A percentile compares a stretch with the other conserved stretches of the same genome.
These are phyloP conservation scores for Eustalomyia histrio DNA, from an alignment of 2,888 invertebrate genomes.

Conservation along the genomic window DNA sequence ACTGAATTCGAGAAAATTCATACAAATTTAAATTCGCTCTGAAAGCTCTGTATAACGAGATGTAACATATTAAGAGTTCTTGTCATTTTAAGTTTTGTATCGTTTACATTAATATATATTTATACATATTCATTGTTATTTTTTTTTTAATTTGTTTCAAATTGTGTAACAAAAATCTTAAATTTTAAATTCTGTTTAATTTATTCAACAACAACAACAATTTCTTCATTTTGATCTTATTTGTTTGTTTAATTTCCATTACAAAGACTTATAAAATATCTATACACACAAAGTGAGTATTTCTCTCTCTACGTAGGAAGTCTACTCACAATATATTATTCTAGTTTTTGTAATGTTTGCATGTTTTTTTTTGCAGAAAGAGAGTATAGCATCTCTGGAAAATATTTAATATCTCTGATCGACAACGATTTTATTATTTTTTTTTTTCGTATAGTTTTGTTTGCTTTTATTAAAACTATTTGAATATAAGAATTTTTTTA, in stretches of 20 bases:
- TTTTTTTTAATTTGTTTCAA: constrained; percentile 1
- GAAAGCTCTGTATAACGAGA: no score
- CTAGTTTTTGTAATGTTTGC: constrained; percentile 51
- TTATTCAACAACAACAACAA: constrained; percentile 23
- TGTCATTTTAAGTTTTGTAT: no score
- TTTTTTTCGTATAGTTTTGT: constrained; percentile 37
- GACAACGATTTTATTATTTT: constrained; percentile 15
- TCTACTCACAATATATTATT: constrained; percentile 5
- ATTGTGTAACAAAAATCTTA: constrained; percentile 6
- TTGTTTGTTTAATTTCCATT: constrained; percentile 42
- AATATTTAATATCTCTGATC: constrained; percentile 24
- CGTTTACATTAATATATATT: background rate
- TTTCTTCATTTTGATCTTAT: constrained; percentile 25
- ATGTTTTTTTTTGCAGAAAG: constrained; percentile 32
- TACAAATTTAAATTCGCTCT: no score
- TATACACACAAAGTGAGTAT: background rate
- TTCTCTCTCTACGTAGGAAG: background rate
- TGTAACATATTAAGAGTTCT: no score
- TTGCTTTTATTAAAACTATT: constrained; percentile 41
- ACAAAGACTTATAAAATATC: constrained; percentile 39
- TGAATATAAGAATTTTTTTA: constrained; percentile 32
- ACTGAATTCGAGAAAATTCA: no score
- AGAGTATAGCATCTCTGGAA: constrained; percentile 23
- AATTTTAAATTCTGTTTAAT: constrained; percentile 17
- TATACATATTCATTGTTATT: background rate